These are phyloP conservation scores for Pangasius mekongensis DNA, from an alignment of 2,797 vertebrate genomes.

Conservation along the genomic window DNA sequence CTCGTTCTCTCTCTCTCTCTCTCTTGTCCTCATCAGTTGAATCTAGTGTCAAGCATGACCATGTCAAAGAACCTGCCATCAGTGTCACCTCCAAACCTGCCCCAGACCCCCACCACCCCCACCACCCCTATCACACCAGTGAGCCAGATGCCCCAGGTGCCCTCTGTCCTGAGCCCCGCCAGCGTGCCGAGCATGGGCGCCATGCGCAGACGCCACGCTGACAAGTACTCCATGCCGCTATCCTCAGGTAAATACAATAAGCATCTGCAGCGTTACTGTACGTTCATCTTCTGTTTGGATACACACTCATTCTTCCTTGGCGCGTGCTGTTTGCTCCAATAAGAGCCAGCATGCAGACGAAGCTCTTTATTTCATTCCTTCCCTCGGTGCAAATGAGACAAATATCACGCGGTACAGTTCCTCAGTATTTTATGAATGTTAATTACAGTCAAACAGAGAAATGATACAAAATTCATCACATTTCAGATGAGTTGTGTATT, in stretches of 20 bases:
- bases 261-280: conserved; percentile 2
- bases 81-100: conserved; percentile 95
- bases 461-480: conserved; percentile 78
- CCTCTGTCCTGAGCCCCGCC: conserved; percentile 94
- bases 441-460: conserved; percentile 79
- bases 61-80: conserved; percentile 99
- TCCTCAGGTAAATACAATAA: conserved; percentile 85
- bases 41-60: conserved; percentile 98
- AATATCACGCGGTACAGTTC: conserved; percentile 67
- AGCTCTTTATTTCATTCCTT: conserved; percentile 63
- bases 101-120: conserved; percentile 98
- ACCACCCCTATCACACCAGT: conserved; percentile 96
- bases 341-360: conserved; percentile 25
- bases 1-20: conserved; percentile 40
- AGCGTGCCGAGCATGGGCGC: conserved; percentile 97
- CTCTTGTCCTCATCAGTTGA: conserved; percentile 80
- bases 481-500: conserved; percentile 67
- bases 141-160: conserved; percentile 97
- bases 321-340: conserved; percentile 28
- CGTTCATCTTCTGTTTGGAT: conserved; percentile 25
- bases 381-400: conserved; percentile 74
- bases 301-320: neutral
- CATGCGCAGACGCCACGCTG: conserved; percentile 97
- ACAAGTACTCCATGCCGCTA: conserved; percentile 98
- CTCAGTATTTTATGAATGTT: conserved; percentile 80